Evolutionary conservation across 2,797 vertebrate species (phyloP).

Genomic region (Helicolenus hilgendorfi): DNA sequence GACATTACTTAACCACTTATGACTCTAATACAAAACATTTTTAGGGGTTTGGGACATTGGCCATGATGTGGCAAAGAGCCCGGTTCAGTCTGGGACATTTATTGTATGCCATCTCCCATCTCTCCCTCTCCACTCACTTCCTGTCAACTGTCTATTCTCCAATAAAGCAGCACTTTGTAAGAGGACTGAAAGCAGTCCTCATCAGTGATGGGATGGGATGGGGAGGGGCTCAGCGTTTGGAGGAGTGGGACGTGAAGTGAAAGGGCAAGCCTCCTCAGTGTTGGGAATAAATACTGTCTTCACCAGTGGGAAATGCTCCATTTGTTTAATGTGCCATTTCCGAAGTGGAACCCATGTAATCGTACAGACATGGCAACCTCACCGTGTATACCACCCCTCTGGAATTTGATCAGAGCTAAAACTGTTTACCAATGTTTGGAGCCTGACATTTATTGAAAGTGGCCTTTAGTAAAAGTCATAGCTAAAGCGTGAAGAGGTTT

Average conservation of each 20-base stretch:
- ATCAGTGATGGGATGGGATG: background rate
- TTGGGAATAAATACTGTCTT: conserved; percentile 76
- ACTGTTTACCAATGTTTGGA: conserved; percentile 87
- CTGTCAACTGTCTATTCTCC: background rate
- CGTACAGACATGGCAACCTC: conserved; percentile 70
- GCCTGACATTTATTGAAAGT: conserved; percentile 91
- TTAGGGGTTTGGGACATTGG: background rate
- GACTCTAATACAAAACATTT: background rate
- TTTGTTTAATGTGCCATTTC: conserved; percentile 86
- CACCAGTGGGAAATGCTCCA: conserved; percentile 80
- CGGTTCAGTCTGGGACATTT: background rate
- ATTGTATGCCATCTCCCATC: background rate
- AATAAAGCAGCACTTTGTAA: conserved; percentile 20
- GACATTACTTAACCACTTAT: conserved; percentile 25
- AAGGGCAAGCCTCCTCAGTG: conserved; percentile 78
- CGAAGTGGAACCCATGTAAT: conserved; percentile 76
- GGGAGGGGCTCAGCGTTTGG: conserved; percentile 46
- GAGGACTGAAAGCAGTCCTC: conserved; percentile 13
- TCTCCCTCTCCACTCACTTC: background rate
- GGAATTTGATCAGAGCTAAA: conserved; percentile 88
- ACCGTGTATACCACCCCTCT: conserved; percentile 70
- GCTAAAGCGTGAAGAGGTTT: conserved; percentile 83
- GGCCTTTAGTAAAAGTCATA: conserved; percentile 91
- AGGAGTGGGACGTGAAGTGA: conserved; percentile 62
- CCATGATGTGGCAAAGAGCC: background rate